Evolutionary conservation across 2,888 invertebrate species (phyloP), one percentile per base, ranked within the genome.

Genomic region (Nycteola revayana): DNA sequence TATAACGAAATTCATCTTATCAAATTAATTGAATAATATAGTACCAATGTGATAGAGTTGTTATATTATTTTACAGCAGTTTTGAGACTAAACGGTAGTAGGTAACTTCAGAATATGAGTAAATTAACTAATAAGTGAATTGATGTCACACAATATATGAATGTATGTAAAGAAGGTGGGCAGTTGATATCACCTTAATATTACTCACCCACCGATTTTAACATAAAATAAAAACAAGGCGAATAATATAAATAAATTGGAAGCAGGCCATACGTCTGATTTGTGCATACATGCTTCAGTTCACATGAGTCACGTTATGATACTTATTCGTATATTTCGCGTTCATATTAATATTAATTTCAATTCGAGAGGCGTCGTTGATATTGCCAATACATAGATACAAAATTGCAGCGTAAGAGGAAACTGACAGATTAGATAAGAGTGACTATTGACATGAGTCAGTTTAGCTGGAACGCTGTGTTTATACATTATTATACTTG

Each of bases 391-490:
- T 51, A 52, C 45, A 26, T 58, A 60, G 52, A 46, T 51, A 52
- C 45, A 26, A 59, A 60, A 55, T 51, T 49, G 49, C 57, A 52
- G 37, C 34, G 30, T 35, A 42, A 60, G 56, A 70, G 72, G 74
- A 75, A 75, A 65, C 54, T 46, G 35, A 30, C 32, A 36, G 69
- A 74, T 74, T 67, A 76, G 73, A 72, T 75, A 74, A 61, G 53
- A 48, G 25, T 33, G 41, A 42, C 37, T 52, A 48, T 25, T 32
- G 41, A 42, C 37, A 56, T 71, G 73, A 72, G 36, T 72, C 69
- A 72, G 51, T 60, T 58, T 60, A 54, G 41, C 49, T 54, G 39
- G 59, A 62, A 63, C 57, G 51, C 59, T 42, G 49, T 65, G 58
- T 57, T 58, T 66, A 46, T 47, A 36, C 44, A 32, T 18, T 57